Evolutionary conservation across 2,113 vertebrate genomes (phyloP), one percentile per base, ranked within the genome.

Genomic region (Nesoenas mayeri): DNA sequence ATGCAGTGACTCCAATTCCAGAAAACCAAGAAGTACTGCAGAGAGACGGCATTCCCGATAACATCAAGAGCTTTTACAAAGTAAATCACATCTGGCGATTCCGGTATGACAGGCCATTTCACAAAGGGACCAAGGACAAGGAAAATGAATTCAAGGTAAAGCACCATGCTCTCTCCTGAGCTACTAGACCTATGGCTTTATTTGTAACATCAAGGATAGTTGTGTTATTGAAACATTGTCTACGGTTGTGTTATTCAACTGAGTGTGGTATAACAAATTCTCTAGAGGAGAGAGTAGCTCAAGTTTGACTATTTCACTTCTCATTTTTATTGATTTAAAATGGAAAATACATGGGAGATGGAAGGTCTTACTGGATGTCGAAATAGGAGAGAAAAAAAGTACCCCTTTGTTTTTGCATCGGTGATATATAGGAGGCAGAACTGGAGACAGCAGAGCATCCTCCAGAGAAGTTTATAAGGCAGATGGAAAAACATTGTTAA

Each of bases 141-240:
- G 99, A 99, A 96, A 99, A 99, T 36, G 99, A 99, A 97, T 99
- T 99, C 96, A 99, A 99, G 99, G 99, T 99, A 98, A 56, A 98
- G 98, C 98, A 95, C 51, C 12, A 5, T 24, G 8, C 9, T 5
- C 3, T 53, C 81, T 86, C 66, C 51, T 16, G 5, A 79, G 28
- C 44, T 91, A 17, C 22, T 48, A 31, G 8, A 60, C 38, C 21
- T 87, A 5, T 26, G 12, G 44, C 60, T 54, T 57, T 73, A 20
- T 85, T 62, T 74, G 38, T 58, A 62, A 28, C 5, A 36, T 60
- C 24, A 58, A 18, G 0, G 5, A 54, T 26, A 75, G 44, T 51
- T 91, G 54, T 69, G 9, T 65, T 74, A 26, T 14, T 88, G 26
- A 78, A 88, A 60, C 24, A 20, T 38, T 3, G 1, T 56, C 58